Percentiles rank a stretch among this genome's conserved stretches.
phyloP scores from a whole-genome alignment of 30 jellyfish, hydroid and myxozoan species.

The Chrysaora quinquecirrha region DNA sequence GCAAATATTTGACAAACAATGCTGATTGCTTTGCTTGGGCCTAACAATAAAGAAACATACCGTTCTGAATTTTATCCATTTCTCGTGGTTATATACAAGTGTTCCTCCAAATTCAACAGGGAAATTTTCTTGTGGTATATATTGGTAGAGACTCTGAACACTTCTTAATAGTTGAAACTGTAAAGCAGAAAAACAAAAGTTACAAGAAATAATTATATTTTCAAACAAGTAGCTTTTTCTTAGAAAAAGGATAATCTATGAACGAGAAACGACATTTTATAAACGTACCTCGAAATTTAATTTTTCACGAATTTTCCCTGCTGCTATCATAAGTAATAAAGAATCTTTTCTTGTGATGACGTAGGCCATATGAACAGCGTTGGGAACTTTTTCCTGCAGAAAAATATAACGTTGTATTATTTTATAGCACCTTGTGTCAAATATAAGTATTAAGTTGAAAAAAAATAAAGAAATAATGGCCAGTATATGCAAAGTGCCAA shows the following conservation, averaged over 20 bases:
- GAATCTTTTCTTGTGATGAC: slow-evolving; percentile 84
- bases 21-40: too few species aligned
- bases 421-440: too few species aligned
- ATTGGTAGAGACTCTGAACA: slow-evolving; percentile 61
- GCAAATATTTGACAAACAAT: too few species aligned
- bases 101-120: slow-evolving; percentile 87
- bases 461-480: too few species aligned
- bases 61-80: slow-evolving; percentile 96
- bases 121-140: slow-evolving; percentile 67
- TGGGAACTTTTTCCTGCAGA: slow-evolving; percentile 70
- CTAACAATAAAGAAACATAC: too few species aligned
- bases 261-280: too few species aligned
- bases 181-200: not conserved
- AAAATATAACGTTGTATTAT: too few species aligned
- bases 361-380: slow-evolving; percentile 93
- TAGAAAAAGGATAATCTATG: too few species aligned
- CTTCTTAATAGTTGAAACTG: slow-evolving; percentile 85
- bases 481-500: too few species aligned
- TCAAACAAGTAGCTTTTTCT: too few species aligned
- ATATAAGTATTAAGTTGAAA: too few species aligned
- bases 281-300: slow-evolving; percentile 84
- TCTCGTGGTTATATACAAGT: slow-evolving; percentile 80
- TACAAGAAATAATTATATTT: too few species aligned
- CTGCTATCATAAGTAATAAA: slow-evolving; percentile 74
- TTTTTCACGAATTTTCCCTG: slow-evolving; percentile 84